Conservation (phyloP, 2,888 invertebrate genomes). For the Cheiracanthium punctorium region DNA sequence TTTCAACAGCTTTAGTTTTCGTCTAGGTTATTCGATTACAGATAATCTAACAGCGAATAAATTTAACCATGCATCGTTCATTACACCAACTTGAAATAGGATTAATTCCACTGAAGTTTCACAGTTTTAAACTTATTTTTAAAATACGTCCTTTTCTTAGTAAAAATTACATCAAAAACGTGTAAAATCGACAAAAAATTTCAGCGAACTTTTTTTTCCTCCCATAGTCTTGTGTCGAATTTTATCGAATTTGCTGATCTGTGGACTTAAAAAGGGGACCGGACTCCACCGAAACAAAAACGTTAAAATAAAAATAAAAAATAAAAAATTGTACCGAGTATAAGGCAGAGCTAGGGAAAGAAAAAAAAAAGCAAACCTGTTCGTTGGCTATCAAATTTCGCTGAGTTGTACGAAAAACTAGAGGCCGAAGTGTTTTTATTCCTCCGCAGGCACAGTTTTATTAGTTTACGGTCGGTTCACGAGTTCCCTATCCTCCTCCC, state of each 20-base stretch:
- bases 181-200: too few species aligned
- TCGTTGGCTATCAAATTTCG: conserved; percentile 60
- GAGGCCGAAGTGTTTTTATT: conserved; percentile 62
- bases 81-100: too few species aligned
- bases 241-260: conserved; percentile 24
- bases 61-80: too few species aligned
- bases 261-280: conserved; percentile 21
- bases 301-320: too few species aligned
- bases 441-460: conserved; percentile 42
- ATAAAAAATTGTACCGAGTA: background rate
- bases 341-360: conserved; percentile 4
- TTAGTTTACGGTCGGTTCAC: conserved; percentile 43
- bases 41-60: too few species aligned
- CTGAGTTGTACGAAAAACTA: conserved; percentile 53
- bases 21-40: too few species aligned
- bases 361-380: conserved; percentile 41
- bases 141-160: too few species aligned
- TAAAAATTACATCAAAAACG: too few species aligned
- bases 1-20: too few species aligned
- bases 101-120: too few species aligned
- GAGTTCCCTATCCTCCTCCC: background rate
- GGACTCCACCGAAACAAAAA: background rate
- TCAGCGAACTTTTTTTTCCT: background rate
- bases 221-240: background rate
- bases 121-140: too few species aligned